Base-by-base conservation (phyloP, 30 jellyfish, hydroid and myxozoan genomes). In the Haliclystus octoradiatus region DNA sequence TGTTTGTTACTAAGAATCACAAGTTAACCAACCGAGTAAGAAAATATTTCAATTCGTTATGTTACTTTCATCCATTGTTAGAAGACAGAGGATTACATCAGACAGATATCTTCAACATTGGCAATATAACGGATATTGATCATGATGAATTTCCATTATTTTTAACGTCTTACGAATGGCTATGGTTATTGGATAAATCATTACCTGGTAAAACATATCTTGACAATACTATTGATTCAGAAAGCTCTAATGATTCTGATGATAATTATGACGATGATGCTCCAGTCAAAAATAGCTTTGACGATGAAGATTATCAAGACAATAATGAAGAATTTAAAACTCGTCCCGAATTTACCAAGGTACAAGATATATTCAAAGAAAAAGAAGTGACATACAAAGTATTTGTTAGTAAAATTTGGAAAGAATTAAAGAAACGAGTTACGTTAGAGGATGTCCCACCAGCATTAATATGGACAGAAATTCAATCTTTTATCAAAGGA, bases 401-500 rank as follows among this genome's bases (percentile, higher is more conserved):
- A 4, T 78, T 86, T 69, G 86, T 27, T 26, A 69, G 66, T 24
- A 79, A 78, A 52, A 52, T 78, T 1, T 86, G 96, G 96, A 92
- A 91, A 1, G 47, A 2, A 70, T 49, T 86, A 22, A 82, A 69
- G n/a, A 73, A 62, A 63, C 60, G 62, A 15, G 52, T 76, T 12
- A 30, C 75, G 3, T 65, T 68, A 0, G 69, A 82, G 57, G 57
- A 19, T 19, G 19, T 40, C 9, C 94, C 77, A 46, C 96, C 96
- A 5, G 66, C 90, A 1, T 92, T 86, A 34, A 87, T 86, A 3
- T 86, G 96, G 96, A 78, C 82, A 46, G 96, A 86, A 50, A 71
- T 86, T 63, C 63, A 88, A 75, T 86, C 96, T 19, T 86, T 86
- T 66, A 78, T 86, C 49, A 86, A 86, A 79, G 96, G 96, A 0